Conservation (phyloP, 2,888 invertebrate genomes). For the Sinohyriopsis cumingii region DNA sequence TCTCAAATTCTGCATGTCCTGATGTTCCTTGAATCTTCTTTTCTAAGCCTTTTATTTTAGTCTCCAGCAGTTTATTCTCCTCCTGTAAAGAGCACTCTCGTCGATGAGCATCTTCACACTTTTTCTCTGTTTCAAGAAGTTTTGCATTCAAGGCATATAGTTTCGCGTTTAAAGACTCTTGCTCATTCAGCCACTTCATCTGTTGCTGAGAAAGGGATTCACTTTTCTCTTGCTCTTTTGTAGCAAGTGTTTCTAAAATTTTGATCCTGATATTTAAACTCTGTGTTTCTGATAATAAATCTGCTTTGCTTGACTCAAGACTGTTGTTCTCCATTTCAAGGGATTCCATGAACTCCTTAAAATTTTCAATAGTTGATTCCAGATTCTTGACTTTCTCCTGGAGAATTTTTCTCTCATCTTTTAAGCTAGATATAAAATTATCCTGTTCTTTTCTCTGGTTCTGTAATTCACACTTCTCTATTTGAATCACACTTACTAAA, state of each 20-base stretch:
- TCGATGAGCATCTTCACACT: conserved; percentile 17
- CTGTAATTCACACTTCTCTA: conserved; percentile 16
- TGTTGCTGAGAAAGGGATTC: conserved; percentile 13
- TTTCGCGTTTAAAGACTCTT: conserved; percentile 16
- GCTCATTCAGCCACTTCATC: conserved; percentile 4
- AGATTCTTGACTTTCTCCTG: conserved; percentile 24
- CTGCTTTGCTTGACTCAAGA: conserved; percentile 39
- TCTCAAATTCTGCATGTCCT: not conserved
- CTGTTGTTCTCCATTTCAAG: conserved; percentile 50
- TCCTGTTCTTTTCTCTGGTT: conserved; percentile 12
- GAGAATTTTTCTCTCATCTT: conserved; percentile 12
- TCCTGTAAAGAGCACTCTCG: conserved; percentile 17
- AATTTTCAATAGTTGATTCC: conserved; percentile 40
- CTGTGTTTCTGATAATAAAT: conserved; percentile 10
- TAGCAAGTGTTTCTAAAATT: conserved; percentile 13
- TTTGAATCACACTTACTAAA: conserved; percentile 10
- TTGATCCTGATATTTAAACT: conserved; percentile 5
- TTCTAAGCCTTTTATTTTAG: conserved; percentile 23
- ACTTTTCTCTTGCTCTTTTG: conserved; percentile 18
- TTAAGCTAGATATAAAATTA: not conserved
- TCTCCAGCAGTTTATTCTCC: conserved; percentile 29
- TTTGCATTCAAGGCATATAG: conserved; percentile 28
- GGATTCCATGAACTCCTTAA: conserved; percentile 54
- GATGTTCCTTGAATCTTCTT: conserved; percentile 4
- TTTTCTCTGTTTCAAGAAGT: conserved; percentile 25